Conservation (phyloP, 1,140 invertebrate genomes). For the Acromyrmex charruanus region DNA sequence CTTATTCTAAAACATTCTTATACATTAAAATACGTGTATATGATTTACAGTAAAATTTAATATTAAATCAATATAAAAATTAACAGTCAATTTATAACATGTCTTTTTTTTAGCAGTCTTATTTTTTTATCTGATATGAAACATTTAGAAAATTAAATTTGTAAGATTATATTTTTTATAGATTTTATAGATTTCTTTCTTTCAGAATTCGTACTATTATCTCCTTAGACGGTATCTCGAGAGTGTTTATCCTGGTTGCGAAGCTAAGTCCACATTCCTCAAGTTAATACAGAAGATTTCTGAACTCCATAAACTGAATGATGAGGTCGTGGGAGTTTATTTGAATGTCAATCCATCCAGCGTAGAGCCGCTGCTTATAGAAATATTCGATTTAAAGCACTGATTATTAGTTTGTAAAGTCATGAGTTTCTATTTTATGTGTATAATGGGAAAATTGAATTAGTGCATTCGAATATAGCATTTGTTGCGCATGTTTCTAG, state of each 20-base stretch:
- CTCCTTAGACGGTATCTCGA: constrained; percentile 95
- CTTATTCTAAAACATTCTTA: background rate
- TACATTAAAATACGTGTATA: constrained; percentile 6
- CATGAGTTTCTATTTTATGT: background rate
- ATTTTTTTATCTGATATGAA: background rate
- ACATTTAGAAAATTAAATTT: constrained; percentile 4
- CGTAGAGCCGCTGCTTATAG: constrained; percentile 96
- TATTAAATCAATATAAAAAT: background rate
- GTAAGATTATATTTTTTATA: constrained; percentile 5
- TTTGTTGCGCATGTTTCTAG: background rate
- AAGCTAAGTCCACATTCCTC: constrained; percentile 94
- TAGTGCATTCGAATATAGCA: background rate
- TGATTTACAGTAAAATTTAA: background rate
- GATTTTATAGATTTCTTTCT: constrained; percentile 61
- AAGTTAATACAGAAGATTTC: constrained; percentile 95
- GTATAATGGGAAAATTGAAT: background rate
- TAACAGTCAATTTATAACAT: background rate
- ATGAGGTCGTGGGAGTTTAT: constrained; percentile 95
- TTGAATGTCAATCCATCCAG: constrained; percentile 95
- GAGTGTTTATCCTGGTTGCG: constrained; percentile 93
- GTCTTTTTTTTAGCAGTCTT: background rate
- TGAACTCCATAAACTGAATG: constrained; percentile 94
- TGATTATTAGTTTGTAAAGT: constrained; percentile 69
- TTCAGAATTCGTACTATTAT: constrained; percentile 96
- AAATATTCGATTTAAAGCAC: constrained; percentile 96